Percentiles rank a stretch among this genome's conserved stretches.
Evolutionary conservation across 2,797 vertebrate species (phyloP).

Genomic region (Dromococcyx pavoninus): DNA sequence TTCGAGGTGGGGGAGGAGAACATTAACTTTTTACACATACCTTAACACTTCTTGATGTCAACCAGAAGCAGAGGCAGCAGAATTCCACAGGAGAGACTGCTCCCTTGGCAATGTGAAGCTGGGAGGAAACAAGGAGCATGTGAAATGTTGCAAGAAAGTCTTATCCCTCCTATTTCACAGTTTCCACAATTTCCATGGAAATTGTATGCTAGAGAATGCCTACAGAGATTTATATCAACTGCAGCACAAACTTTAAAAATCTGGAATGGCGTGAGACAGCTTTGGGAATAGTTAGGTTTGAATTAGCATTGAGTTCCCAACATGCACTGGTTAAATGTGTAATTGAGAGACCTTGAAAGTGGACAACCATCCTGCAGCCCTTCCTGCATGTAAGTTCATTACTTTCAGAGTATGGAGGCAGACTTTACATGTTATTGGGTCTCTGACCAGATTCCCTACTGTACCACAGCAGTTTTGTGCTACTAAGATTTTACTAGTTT

Average conservation of each 20-base stretch:
- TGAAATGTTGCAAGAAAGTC: background rate
- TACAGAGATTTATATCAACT: background rate
- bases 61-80: slow-evolving; percentile 5
- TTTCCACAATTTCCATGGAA: background rate
- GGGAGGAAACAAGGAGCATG: background rate
- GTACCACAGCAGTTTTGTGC: background rate
- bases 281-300: background rate
- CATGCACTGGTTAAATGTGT: background rate
- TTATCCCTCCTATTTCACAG: background rate
- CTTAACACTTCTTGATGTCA: slow-evolving; percentile 27
- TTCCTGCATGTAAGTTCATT: background rate
- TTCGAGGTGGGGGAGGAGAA: background rate
- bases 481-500: background rate
- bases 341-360: background rate
- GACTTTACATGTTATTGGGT: background rate
- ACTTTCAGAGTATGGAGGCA: background rate
- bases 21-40: background rate
- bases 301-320: background rate
- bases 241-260: background rate
- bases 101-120: background rate
- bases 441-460: background rate
- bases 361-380: background rate
- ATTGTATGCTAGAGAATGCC: background rate
- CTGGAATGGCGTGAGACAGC: background rate
- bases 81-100: background rate